phyloP scores from a whole-genome alignment of 2,797 vertebrate genomes.

The Macrochelys suwanniensis region DNA sequence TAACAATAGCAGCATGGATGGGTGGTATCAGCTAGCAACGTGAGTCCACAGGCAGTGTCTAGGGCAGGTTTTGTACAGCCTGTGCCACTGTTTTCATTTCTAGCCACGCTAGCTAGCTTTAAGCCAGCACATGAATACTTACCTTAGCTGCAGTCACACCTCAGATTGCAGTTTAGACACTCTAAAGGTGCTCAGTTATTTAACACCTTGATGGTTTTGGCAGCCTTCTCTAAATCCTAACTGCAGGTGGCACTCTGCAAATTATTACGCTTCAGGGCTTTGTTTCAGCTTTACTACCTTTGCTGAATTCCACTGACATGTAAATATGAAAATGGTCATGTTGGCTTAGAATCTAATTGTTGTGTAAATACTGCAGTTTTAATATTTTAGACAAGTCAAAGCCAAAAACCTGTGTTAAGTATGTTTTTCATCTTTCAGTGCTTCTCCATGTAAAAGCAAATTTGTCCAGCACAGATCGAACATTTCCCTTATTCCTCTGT shows the following conservation, averaged over 20 bases:
- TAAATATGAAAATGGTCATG: background rate
- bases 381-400: background rate
- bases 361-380: background rate
- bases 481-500: background rate
- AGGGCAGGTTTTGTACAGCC: background rate
- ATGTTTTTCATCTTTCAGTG: background rate
- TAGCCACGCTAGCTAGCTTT: background rate
- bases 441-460: background rate
- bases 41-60: background rate
- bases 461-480: background rate
- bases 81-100: background rate
- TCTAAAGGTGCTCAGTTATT: background rate
- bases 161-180: background rate
- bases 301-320: background rate
- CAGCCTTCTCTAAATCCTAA: background rate
- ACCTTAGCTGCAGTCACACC: too few species aligned
- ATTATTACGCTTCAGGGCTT: background rate
- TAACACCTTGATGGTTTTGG: background rate
- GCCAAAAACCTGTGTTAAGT: background rate
- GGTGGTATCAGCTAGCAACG: fast-evolving
- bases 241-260: constrained; percentile 51
- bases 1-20: too few species aligned
- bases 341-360: background rate
- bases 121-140: background rate
- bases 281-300: background rate